phyloP scores from a whole-genome alignment of 2,113 vertebrate genomes.

The Acrocephalus kingi region DNA sequence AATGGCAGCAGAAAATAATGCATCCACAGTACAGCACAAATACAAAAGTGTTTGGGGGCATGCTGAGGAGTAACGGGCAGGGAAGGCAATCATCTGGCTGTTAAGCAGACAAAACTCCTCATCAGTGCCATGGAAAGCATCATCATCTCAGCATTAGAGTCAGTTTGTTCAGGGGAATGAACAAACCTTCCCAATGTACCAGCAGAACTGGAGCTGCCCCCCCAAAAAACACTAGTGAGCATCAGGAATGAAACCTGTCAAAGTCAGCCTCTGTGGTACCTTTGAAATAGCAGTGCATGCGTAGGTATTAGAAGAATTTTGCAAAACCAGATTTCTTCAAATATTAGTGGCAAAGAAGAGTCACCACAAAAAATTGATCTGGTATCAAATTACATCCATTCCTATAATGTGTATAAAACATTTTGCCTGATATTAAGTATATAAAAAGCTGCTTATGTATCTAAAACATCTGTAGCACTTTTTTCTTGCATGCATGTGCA shows the following conservation, averaged over 20 bases:
- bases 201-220: neutral
- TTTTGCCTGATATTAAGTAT: neutral
- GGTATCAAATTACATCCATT: neutral
- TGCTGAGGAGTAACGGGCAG: neutral
- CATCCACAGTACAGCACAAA: neutral
- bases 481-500: neutral
- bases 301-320: neutral
- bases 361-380: neutral
- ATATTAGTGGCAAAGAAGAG: neutral
- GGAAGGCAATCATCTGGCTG: neutral
- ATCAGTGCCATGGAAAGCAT: neutral
- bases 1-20: neutral
- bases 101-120: neutral
- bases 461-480: neutral
- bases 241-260: neutral
- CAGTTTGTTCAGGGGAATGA: neutral
- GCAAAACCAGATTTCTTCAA: neutral
- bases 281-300: neutral
- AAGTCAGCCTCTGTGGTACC: neutral
- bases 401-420: accelerated
- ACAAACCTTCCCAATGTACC: neutral
- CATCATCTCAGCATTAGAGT: neutral
- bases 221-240: neutral
- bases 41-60: neutral
- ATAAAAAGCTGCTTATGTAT: neutral